These are phyloP conservation scores for Pogonomyrmex californicus DNA, from an alignment of 1,140 invertebrate species.

Conservation along the genomic window DNA sequence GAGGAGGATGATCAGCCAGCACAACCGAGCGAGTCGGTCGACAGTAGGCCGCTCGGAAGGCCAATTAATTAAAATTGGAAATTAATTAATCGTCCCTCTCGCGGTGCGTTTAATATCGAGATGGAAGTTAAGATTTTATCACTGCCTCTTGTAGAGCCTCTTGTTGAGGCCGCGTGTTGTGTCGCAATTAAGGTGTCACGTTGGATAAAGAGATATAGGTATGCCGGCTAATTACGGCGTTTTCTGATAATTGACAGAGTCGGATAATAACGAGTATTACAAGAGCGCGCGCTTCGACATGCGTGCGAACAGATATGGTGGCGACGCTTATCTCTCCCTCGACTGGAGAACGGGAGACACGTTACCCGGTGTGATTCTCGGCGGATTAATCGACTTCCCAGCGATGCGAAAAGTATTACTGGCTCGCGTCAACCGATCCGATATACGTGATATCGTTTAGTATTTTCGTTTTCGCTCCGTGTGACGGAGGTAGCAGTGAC, in stretches of 20 bases:
- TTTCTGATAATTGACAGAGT: conserved; percentile 36
- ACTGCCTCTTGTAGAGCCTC: neutral
- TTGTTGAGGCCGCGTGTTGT: conserved; percentile 17
- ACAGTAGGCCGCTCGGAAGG: neutral
- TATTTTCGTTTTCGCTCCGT: conserved; percentile 32
- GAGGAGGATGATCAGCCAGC: neutral
- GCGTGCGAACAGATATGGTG: conserved; percentile 33
- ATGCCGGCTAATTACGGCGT: conserved; percentile 46
- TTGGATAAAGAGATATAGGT: conserved; percentile 51
- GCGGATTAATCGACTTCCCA: conserved; percentile 24
- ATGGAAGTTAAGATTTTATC: conserved; percentile 52
- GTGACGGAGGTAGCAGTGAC: conserved; percentile 13
- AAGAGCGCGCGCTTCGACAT: conserved; percentile 7
- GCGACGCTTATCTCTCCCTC: neutral
- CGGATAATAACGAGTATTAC: conserved; percentile 42
- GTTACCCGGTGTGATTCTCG: conserved; percentile 2
- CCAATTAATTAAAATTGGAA: conserved; percentile 58
- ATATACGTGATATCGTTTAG: conserved; percentile 44
- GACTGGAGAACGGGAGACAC: neutral
- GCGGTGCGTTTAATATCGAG: conserved; percentile 38
- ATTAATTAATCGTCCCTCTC: conserved; percentile 58
- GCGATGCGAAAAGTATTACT: conserved; percentile 7
- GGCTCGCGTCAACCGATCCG: conserved; percentile 5
- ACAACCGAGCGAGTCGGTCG: neutral
- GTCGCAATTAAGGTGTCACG: conserved; percentile 58